These are phyloP conservation scores for Hyaena hyaena DNA, from an alignment of 2,113 vertebrate species.

Conservation along the genomic window DNA sequence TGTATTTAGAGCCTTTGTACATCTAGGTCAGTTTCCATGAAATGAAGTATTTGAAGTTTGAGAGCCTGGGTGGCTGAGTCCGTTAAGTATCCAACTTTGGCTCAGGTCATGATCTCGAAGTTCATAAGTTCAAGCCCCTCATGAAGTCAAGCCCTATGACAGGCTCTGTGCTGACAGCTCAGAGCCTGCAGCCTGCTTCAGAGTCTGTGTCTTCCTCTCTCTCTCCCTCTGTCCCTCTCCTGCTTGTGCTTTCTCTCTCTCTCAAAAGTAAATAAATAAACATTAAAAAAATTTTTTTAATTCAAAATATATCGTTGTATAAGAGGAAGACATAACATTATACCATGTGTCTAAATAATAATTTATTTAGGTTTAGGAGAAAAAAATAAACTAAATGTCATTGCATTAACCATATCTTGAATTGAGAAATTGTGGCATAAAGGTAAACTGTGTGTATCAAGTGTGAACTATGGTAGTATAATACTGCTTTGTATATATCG, in stretches of 20 bases:
- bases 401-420: neutral
- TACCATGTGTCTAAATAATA: neutral
- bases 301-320: neutral
- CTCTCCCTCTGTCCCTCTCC: neutral
- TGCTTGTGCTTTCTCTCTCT: neutral
- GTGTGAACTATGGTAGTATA: constrained; percentile 60
- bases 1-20: neutral
- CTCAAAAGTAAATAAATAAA: neutral
- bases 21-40: neutral
- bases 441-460: constrained; percentile 34
- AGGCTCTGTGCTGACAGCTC: too few species aligned
- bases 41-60: neutral
- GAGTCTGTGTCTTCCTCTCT: too few species aligned
- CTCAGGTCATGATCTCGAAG: neutral
- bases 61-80: neutral
- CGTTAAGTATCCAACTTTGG: neutral
- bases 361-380: neutral
- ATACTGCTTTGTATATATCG: constrained; percentile 53
- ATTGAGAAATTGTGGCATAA: neutral
- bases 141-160: too few species aligned
- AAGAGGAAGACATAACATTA: neutral
- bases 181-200: too few species aligned
- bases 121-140: too few species aligned
- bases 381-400: neutral
- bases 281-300: neutral